A percentile compares a stretch with the other conserved stretches of the same genome.
Conservation (phyloP, 2,888 invertebrate genomes). For the Steinernema hermaphroditum region DNA sequence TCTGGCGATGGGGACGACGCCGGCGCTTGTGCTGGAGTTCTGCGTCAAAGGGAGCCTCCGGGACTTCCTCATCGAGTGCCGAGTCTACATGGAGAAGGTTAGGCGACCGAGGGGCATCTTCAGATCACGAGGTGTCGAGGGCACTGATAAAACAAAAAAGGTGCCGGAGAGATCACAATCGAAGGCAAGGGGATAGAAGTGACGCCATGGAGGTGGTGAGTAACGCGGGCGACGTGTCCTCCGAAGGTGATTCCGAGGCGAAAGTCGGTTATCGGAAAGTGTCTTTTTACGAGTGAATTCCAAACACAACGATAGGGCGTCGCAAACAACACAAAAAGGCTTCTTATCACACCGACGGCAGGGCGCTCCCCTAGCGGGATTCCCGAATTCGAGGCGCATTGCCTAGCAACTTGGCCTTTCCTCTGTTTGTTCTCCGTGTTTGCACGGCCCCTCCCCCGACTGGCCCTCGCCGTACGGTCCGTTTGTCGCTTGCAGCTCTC, state of each 20-base stretch:
- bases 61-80: conserved; percentile 7
- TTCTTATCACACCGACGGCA: background rate
- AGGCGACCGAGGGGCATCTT: background rate
- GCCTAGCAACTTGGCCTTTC: conserved; percentile 4
- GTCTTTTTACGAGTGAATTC: background rate
- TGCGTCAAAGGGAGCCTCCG: background rate
- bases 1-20: conserved; percentile 9
- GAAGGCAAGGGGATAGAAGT: no score
- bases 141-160: background rate
- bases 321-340: background rate
- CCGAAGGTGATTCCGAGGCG: background rate
- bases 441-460: background rate
- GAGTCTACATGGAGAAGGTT: background rate
- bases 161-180: background rate
- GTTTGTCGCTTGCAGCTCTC: background rate
- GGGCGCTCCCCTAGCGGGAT: background rate
- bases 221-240: background rate
- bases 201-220: no score
- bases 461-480: background rate
- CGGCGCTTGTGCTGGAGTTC: background rate
- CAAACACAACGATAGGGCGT: background rate
- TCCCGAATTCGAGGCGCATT: background rate
- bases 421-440: conserved; percentile 6
- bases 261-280: background rate
- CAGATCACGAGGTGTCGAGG: background rate